A percentile compares a stretch with the other conserved stretches of the same genome.
These are phyloP conservation scores for Stenolophus ochropezus DNA, from an alignment of 2,888 invertebrate species.

Conservation along the genomic window DNA sequence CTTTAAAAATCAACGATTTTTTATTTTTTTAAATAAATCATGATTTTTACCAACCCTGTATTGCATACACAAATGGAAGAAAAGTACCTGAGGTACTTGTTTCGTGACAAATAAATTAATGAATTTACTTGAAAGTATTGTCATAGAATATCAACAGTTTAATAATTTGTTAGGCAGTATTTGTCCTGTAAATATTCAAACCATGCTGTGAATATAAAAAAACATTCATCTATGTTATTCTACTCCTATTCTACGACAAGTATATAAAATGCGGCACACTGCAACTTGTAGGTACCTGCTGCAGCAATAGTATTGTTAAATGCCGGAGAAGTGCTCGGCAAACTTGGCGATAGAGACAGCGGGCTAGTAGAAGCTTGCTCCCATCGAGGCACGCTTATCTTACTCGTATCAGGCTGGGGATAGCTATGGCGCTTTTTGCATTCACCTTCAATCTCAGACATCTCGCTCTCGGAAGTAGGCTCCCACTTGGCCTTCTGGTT, in stretches of 20 bases:
- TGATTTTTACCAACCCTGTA: too few relatives aligned
- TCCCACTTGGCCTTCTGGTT: slow-evolving; percentile 77
- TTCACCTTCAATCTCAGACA: slow-evolving; percentile 77
- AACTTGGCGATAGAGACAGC: slow-evolving; percentile 76
- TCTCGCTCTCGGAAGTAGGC: slow-evolving; percentile 79
- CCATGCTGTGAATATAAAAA: slow-evolving; percentile 7
- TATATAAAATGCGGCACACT: slow-evolving; percentile 14
- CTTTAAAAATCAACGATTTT: too few relatives aligned
- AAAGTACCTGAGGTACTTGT: too few relatives aligned
- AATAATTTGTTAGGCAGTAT: neutral
- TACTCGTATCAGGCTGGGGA: slow-evolving; percentile 68
- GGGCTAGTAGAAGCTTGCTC: slow-evolving; percentile 76
- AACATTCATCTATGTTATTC: neutral
- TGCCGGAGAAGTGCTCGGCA: slow-evolving; percentile 77
- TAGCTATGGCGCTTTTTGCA: slow-evolving; percentile 71
- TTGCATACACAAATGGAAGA: too few relatives aligned
- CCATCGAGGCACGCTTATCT: slow-evolving; percentile 68
- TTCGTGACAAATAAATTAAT: too few relatives aligned
- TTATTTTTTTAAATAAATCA: too few relatives aligned
- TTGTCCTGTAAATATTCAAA: neutral
- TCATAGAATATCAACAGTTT: too few relatives aligned
- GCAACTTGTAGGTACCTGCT: slow-evolving; percentile 63
- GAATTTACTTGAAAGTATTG: too few relatives aligned
- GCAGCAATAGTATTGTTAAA: slow-evolving; percentile 68
- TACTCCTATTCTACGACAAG: neutral